Evolutionary conservation across 2,888 invertebrate genomes (phyloP).

Genomic region (Scrobipalpa costella): DNA sequence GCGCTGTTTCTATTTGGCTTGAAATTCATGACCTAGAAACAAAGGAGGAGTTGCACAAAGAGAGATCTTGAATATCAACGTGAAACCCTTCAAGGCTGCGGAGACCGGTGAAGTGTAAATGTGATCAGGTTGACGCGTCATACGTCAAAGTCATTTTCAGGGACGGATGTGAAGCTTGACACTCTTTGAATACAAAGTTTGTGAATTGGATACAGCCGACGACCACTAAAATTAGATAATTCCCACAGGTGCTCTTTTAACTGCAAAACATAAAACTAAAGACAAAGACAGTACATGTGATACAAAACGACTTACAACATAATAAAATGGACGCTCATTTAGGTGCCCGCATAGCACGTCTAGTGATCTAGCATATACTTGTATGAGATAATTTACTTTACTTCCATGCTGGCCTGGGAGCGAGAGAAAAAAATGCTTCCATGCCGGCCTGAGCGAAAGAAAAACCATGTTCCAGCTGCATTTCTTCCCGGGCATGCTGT

Average conservation of each 20-base stretch:
- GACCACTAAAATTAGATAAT: too few relatives aligned
- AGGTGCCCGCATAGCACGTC: not conserved
- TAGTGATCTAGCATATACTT: slow-evolving; percentile 14
- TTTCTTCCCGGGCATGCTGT: too few relatives aligned
- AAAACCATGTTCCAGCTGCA: too few relatives aligned
- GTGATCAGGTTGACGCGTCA: slow-evolving; percentile 17
- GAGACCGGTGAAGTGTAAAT: slow-evolving; percentile 12
- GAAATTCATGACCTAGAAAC: slow-evolving; percentile 20
- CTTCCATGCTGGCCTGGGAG: too few relatives aligned
- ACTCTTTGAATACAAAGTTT: too few relatives aligned
- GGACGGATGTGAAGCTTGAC: not conserved
- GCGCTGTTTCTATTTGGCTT: slow-evolving; percentile 13
- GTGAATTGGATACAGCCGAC: too few relatives aligned
- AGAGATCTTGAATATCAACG: slow-evolving; percentile 15
- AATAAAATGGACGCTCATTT: slow-evolving; percentile 8
- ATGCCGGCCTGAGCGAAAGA: too few relatives aligned
- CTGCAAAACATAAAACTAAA: not conserved
- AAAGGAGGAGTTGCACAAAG: slow-evolving; percentile 14
- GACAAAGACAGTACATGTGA: not conserved
- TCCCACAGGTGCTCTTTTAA: not conserved
- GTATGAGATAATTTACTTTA: too few relatives aligned
- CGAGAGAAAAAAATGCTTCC: too few relatives aligned
- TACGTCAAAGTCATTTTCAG: not conserved
- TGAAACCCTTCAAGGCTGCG: slow-evolving; percentile 14
- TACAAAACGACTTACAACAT: not conserved